phyloP scores from a whole-genome alignment of 30 jellyfish, hydroid and myxozoan species.

The Euphysa ruthae region DNA sequence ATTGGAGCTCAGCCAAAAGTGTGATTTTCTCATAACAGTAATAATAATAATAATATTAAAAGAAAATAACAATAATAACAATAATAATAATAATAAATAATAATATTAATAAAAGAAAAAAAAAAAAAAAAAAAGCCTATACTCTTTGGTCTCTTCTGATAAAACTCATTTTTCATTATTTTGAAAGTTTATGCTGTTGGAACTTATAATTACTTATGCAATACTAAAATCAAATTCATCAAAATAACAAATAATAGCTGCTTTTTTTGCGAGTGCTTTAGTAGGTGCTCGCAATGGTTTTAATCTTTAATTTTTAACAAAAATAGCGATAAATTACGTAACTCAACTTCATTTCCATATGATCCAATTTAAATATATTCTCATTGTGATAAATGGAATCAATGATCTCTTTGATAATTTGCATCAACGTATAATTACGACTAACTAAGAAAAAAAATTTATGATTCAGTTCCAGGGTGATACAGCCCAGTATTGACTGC shows the following conservation, averaged over 20 bases:
- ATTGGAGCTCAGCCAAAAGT: too few species aligned
- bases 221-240: not conserved
- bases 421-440: not conserved
- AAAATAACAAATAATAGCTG: not conserved
- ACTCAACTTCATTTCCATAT: not conserved
- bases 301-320: not conserved
- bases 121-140: too few species aligned
- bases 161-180: not conserved
- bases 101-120: too few species aligned
- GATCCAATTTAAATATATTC: not conserved
- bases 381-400: not conserved
- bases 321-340: not conserved
- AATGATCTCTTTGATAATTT: not conserved
- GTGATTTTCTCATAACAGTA: too few species aligned
- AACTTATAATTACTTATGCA: not conserved
- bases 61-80: too few species aligned
- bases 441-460: not conserved
- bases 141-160: not conserved
- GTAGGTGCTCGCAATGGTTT: not conserved
- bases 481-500: constrained; percentile 2
- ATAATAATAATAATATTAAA: too few species aligned
- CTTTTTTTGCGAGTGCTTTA: not conserved
- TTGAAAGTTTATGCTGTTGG: not conserved
- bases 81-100: too few species aligned
- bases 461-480: constrained; percentile 11